These are phyloP conservation scores for Drosophila emarginata DNA, from an alignment of 2,888 invertebrate genomes.

Conservation along the genomic window DNA sequence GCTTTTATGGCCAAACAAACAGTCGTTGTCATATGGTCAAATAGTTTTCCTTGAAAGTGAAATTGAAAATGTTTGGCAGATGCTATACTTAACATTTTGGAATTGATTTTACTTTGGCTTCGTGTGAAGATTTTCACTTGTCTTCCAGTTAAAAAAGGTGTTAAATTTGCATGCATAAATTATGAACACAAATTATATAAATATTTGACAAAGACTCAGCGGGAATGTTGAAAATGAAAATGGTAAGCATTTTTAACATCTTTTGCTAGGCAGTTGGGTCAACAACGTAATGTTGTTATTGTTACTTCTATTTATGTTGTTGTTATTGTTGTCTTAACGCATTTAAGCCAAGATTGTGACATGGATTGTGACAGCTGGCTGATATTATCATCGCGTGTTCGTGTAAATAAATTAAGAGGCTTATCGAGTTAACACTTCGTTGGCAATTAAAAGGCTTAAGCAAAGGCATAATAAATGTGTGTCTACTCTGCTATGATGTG, in stretches of 20 bases:
- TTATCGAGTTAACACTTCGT: constrained; percentile 37
- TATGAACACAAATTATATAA: constrained; percentile 62
- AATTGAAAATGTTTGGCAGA: neutral
- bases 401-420: constrained; percentile 73
- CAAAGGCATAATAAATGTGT: constrained; percentile 10
- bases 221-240: constrained; percentile 1
- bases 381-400: constrained; percentile 36
- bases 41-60: constrained; percentile 21
- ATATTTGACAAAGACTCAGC: neutral
- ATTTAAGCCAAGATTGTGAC: constrained; percentile 43
- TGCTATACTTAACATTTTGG: neutral
- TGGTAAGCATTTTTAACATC: neutral
- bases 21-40: constrained; percentile 1
- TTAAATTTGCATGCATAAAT: constrained; percentile 71
- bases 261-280: neutral
- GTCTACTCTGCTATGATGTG: neutral
- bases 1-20: neutral
- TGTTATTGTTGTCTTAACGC: constrained; percentile 25
- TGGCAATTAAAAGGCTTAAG: constrained; percentile 44
- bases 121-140: constrained; percentile 38
- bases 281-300: constrained; percentile 14
- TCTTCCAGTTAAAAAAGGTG: constrained; percentile 38
- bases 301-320: neutral
- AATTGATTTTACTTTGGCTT: constrained; percentile 7
- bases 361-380: constrained; percentile 23